Base-by-base conservation (phyloP, 2,797 vertebrate genomes). In the Catostomus latipinnis region DNA sequence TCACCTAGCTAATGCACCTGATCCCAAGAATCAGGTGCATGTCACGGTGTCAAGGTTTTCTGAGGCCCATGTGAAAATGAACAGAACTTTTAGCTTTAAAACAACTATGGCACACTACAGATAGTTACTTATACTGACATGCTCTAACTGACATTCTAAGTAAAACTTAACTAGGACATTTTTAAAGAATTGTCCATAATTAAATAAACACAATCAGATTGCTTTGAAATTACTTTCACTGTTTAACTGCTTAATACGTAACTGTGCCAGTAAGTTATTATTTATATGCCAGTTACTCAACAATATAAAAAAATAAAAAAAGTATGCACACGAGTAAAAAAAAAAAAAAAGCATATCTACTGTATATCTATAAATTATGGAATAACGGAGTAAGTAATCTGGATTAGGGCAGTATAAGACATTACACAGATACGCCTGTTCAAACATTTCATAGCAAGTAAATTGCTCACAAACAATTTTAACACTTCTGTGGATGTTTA, bases 1-100 rank as follows among this genome's bases (percentile, higher is more conserved):
- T 83, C 60, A 50, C 60, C 67, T 61, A n/a, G 13, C 60, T 76
- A 62, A 76, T 71, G 68, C 72, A 76, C 63, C 71, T 82, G 81
- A 83, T 80, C 69, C 68, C 60, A 61, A 50, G 69, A 80, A 83
- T 57, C 71, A 83, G n/a, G 43, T 58, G 46, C 56, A 14, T 72
- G 60, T 57, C 46, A 67, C 6, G 12, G 49, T 18, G 10, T 61
- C 10, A 5, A 13, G 43, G 10, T 58, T 53, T 68, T 12, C 63
- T 50, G 57, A 13, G 18, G 54, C 49, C n/a, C 6, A 18, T 48
- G 58, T 7, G 14, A 73, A 72, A 60, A 70, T 56, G 52, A 70
- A n/a, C 16, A 49, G 49, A 71, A 49, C n/a, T 62, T 76, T 13
- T 8, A 57, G 4, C 8, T 50, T 34, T 14, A 8, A 57, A 69